phyloP scores from a whole-genome alignment of 2,888 invertebrate species.

The Perizoma flavofasciatum region DNA sequence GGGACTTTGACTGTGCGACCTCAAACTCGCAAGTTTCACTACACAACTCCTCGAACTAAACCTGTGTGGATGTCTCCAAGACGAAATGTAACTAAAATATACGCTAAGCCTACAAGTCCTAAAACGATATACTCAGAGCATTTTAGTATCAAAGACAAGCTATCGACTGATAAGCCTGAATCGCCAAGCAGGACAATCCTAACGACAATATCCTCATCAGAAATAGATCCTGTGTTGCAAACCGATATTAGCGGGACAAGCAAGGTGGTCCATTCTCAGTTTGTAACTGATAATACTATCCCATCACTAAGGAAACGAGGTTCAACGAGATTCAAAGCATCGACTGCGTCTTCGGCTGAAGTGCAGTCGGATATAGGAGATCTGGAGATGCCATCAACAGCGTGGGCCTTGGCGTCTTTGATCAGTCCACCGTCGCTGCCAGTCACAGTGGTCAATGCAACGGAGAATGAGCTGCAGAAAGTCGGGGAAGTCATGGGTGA shows the following conservation, averaged over 20 bases:
- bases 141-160: constrained; percentile 68
- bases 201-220: constrained; percentile 74
- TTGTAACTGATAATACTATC: constrained; percentile 75
- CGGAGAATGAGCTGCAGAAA: constrained; percentile 76
- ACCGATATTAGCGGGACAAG: constrained; percentile 67
- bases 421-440: constrained; percentile 66
- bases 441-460: constrained; percentile 50
- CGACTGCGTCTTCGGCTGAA: constrained; percentile 60
- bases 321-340: constrained; percentile 69
- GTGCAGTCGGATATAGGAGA: constrained; percentile 56
- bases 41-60: constrained; percentile 69
- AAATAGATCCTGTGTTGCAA: constrained; percentile 78
- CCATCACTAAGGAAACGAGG: constrained; percentile 78
- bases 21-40: constrained; percentile 66
- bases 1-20: constrained; percentile 51
- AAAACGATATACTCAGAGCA: constrained; percentile 75
- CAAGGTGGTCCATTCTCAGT: constrained; percentile 70
- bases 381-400: constrained; percentile 76
- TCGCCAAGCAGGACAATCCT: constrained; percentile 55
- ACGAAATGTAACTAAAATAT: constrained; percentile 59
- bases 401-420: constrained; percentile 80
- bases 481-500: constrained; percentile 70
- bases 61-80: constrained; percentile 75
- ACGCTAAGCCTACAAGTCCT: constrained; percentile 54
- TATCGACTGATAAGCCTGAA: constrained; percentile 51